phyloP scores from a whole-genome alignment of 2,113 vertebrate genomes.

The Hippoglossus stenolepis region DNA sequence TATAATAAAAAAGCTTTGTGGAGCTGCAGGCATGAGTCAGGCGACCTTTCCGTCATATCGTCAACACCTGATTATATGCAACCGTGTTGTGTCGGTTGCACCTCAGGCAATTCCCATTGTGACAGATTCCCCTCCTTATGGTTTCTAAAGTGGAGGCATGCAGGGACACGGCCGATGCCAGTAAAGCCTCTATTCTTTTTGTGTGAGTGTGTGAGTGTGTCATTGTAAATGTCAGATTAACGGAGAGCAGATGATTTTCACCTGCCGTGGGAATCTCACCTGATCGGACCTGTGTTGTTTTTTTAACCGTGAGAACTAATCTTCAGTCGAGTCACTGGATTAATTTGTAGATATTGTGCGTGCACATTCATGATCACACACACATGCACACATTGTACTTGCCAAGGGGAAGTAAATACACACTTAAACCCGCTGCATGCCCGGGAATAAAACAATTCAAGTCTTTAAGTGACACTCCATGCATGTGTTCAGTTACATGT shows the following conservation, averaged over 20 bases:
- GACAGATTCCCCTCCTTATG: not conserved
- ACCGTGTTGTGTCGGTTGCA: conserved; percentile 6
- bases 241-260: not conserved
- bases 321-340: not conserved
- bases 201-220: not conserved
- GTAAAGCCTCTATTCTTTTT: conserved; percentile 6
- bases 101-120: not conserved
- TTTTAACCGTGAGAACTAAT: conserved; percentile 8
- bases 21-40: not conserved
- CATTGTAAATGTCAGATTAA: not conserved
- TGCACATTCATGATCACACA: not conserved
- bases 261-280: conserved; percentile 26
- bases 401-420: not conserved
- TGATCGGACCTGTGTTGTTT: conserved; percentile 9
- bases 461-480: not conserved
- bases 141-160: conserved; percentile 33
- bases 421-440: not conserved
- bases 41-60: not conserved
- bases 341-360: not conserved
- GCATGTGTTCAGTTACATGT: not conserved
- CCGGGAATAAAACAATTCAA: not conserved
- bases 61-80: not conserved
- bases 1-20: not conserved
- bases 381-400: not conserved
- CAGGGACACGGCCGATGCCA: conserved; percentile 20